These are phyloP conservation scores for Euzetes globulus DNA, from an alignment of 2,888 invertebrate genomes.

Conservation along the genomic window DNA sequence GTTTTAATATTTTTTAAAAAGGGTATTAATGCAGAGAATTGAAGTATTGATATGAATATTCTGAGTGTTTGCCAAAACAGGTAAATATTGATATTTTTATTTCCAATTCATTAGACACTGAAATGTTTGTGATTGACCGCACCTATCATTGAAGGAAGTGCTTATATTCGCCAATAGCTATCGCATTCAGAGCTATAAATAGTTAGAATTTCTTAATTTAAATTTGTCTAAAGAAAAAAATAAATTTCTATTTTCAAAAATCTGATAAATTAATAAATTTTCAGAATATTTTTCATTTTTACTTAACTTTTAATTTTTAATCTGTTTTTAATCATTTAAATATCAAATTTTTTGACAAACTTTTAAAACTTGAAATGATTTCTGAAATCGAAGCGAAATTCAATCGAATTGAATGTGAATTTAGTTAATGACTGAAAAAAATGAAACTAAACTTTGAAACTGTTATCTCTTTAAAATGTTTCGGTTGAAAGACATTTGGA, in stretches of 20 bases:
- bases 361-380: background rate
- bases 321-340: background rate
- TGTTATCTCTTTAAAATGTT: background rate
- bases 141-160: slow-evolving; percentile 15
- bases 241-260: background rate
- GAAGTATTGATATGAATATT: background rate
- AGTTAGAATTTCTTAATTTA: background rate
- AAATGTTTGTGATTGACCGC: background rate
- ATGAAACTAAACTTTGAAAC: background rate
- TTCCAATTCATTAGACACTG: background rate
- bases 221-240: background rate
- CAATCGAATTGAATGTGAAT: background rate
- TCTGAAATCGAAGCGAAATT: background rate
- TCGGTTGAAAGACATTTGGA: background rate
- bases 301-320: background rate
- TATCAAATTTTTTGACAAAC: background rate
- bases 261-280: background rate
- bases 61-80: background rate
- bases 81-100: slow-evolving; percentile 16
- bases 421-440: background rate
- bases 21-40: background rate
- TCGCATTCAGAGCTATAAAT: background rate
- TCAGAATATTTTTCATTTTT: background rate
- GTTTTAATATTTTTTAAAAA: background rate
- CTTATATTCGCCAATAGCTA: background rate